Evolutionary conservation across 2,888 invertebrate species (phyloP), one percentile per base, ranked within the genome.

Genomic region (Unio delphinus): DNA sequence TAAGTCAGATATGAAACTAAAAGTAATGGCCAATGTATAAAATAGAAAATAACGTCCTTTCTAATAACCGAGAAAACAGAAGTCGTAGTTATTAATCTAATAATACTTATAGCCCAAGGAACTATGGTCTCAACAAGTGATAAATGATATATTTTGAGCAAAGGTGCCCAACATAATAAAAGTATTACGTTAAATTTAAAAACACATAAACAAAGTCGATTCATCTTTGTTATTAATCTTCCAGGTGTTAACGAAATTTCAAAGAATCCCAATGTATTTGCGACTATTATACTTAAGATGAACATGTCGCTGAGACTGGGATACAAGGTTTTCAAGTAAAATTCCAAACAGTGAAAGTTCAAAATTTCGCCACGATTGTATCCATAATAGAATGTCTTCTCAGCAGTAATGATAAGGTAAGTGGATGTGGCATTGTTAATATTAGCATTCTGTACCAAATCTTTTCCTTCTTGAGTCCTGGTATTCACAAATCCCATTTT

Each of bases 231-330:
- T n/a, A 84, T 72, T 11, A 86, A 61, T 34, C 87, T 81, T 55
- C 90, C 89, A 26, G 86, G 83, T n/a, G 87, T 76, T 72, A 91
- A 85, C 75, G 90, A 89, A 28, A 91, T 79, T 74, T 91, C 90
- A 74, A 92, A 86, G 64, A 87, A 86, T 20, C 90, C 90, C 55
- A 90, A 79, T 75, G 91, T 80, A 82, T 92, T 92, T 65, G 90
- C 88, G 18, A 91, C 69, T 30, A 90, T 78, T 56, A 92, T 84
- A 76, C 90, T 91, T 63, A 89, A 81, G 15, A 91, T 83, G 80
- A 92, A 92, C 20, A 91, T 84, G 83, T 92, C 92, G 85, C 92
- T 92, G 71, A 90, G 87, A 83, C 91, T 91, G 5, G 92, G 92
- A 75, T 91, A 89, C 5, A 91, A 81, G 57, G 89, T 87, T 73